Evolutionary conservation across 2,888 invertebrate genomes (phyloP), one percentile per base, ranked within the genome.

Genomic region (Saturnia japonica): DNA sequence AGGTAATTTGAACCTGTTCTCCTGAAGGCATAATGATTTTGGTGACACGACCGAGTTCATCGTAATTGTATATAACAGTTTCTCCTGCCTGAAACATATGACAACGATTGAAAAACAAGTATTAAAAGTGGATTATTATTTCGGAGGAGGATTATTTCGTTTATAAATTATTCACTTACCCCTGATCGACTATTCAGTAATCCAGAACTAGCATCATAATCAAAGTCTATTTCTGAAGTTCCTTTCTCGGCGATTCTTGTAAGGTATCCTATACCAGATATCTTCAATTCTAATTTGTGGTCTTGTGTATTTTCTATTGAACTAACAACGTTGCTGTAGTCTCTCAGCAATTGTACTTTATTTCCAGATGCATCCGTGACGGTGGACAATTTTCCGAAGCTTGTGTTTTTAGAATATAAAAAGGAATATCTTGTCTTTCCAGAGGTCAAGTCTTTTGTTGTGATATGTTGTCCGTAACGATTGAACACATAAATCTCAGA

Each of bases 371-470:
- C 97, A 89, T 99, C 99, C 1, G 98, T 98, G 2, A 99, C 98
- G 0, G 98, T 98, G 0, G 97, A 97, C 70, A 99, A 93, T 84
- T 98, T 98, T 0, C 99, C 99, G 81, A 98, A 99, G 85, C 98
- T 98, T 11, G 98, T 98, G 86, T 98, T 99, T 85, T 99, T 99
- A 68, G 98, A 99, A 94, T 99, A 99, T 40, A 99, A 95, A 94
- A 99, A 99, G 68, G 98, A 97, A 89, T 99, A 99, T 86, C 98
- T 95, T 8, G 97, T 97, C 90, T 98, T 98, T 68, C 97, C 98
- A n/a, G 99, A 99, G 67, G 99, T 97, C 72, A 99, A 94, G 89
- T 99, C 99, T 87, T 97, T 97, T 2, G 99, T 99, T 42, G 97
- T 97, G 42, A 98, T 97, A 89, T 99, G 99, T 88, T 99, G 99